phyloP scores from a whole-genome alignment of 2,888 invertebrate genomes.

The Eilema griseolum region DNA sequence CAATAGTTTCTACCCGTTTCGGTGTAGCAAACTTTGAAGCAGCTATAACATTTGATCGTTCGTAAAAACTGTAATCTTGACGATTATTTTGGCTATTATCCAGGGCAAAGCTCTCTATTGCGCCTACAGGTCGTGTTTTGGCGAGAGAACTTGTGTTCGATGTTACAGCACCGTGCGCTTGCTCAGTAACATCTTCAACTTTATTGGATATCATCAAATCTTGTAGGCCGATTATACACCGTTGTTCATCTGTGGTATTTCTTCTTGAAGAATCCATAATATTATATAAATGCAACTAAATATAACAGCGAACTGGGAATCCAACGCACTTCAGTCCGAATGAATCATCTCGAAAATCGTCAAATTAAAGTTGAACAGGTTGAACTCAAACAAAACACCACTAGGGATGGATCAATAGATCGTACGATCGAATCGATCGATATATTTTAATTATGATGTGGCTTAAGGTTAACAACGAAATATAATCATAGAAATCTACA shows the following conservation, averaged over 20 bases:
- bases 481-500: neutral
- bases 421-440: slow-evolving; percentile 27
- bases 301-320: slow-evolving; percentile 30
- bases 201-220: slow-evolving; percentile 85
- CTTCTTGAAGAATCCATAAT: slow-evolving; percentile 80
- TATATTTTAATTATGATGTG: neutral
- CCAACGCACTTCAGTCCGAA: slow-evolving; percentile 52
- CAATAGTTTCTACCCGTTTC: slow-evolving; percentile 90
- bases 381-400: slow-evolving; percentile 53
- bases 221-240: slow-evolving; percentile 82
- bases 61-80: slow-evolving; percentile 86
- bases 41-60: slow-evolving; percentile 91
- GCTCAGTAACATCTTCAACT: slow-evolving; percentile 83
- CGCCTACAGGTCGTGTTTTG: slow-evolving; percentile 87
- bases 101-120: slow-evolving; percentile 89
- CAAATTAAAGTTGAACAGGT: slow-evolving; percentile 47
- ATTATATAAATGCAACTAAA: slow-evolving; percentile 34
- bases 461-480: neutral
- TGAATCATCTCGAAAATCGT: slow-evolving; percentile 70
- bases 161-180: slow-evolving; percentile 79
- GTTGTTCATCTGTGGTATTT: slow-evolving; percentile 78
- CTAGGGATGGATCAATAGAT: slow-evolving; percentile 29
- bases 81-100: slow-evolving; percentile 82
- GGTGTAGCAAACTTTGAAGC: slow-evolving; percentile 93
- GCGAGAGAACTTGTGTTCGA: slow-evolving; percentile 73